Percentiles rank a stretch among this genome's conserved stretches.
Conservation (phyloP, 2,113 vertebrate species). For the Baryphthengus martii region DNA sequence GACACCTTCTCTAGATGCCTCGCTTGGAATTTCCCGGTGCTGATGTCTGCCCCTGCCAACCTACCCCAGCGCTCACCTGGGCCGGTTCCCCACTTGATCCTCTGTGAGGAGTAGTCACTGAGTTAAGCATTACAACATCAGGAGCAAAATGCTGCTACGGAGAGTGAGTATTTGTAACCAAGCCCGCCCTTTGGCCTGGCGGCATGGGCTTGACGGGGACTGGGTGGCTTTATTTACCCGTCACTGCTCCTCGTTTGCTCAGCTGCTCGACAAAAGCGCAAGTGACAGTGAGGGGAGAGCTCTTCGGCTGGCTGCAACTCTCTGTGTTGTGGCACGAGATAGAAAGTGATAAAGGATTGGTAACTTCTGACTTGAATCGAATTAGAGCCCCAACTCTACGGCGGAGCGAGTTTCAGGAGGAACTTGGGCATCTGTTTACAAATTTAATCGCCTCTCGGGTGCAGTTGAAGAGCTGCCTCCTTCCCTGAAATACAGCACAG, state of each 20-base stretch:
- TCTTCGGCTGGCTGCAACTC: background rate
- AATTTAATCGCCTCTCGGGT: no score
- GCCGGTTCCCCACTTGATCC: background rate
- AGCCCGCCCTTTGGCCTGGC: background rate
- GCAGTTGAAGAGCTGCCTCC: no score
- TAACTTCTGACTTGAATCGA: background rate
- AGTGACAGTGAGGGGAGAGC: background rate
- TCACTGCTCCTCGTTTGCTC: background rate
- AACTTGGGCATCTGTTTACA: background rate
- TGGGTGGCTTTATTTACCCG: background rate
- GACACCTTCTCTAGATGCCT: background rate
- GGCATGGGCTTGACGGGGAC: background rate
- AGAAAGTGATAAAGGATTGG: background rate
- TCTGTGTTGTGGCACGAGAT: background rate
- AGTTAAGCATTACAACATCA: background rate
- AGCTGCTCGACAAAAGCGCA: background rate
- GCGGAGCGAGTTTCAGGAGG: background rate
- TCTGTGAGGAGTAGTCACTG: background rate
- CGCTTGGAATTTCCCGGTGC: fast-evolving
- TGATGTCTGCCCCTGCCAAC: background rate
- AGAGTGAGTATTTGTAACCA: background rate
- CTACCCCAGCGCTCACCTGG: background rate
- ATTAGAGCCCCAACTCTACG: background rate
- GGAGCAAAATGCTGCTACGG: background rate
- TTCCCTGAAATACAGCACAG: background rate